Evolutionary conservation across 2,888 invertebrate genomes (phyloP), one percentile per base, ranked within the genome.

Genomic region (Dimorphilus gyrociliatus): DNA sequence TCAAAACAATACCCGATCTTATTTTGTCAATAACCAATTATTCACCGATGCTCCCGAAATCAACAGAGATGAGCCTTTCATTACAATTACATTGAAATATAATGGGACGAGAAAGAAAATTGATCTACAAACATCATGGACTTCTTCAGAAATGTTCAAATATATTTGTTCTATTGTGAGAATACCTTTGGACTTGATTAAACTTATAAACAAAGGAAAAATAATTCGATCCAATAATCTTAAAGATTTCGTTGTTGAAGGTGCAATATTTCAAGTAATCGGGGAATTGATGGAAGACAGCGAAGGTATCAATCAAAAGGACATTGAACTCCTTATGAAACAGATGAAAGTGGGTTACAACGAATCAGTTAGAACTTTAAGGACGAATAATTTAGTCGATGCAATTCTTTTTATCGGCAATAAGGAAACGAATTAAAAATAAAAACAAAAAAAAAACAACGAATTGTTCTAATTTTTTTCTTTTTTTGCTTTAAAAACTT

Each of bases 191-290:
- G 47, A 50, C 34, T 47, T 45, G 13, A 13, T 53, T 12, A 51
- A 50, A 32, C 27, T 51, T 4, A 51, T 53, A 25, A 42, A 49
- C 34, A 50, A 49, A 40, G 53, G 53, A 3, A 51, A 45, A 30
- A 27, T 45, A 7, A 23, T 48, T 23, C 43, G 31, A 8, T 19
- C 16, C 23, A 45, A 46, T 4, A 44, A 29, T 14, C 39, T 50
- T 4, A 19, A 16, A 5, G 41, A 40, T 16, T 36, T 34, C 14
- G 16, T 48, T 3, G 31, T 33, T 24, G 33, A 41, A n/a, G 47
- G 43, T 28, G 45, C 48, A 14, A 33, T 48, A 16, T 51, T 48
- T 30, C 50, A 48, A 29, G 45, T 42, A 15, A 38, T 53, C 29
- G 53, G 53, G 18, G 53, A 51, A 23, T 26, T 38, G 21, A 41